Evolutionary conservation across 2,888 invertebrate species (phyloP), one percentile per base, ranked within the genome.

Genomic region (Apodemia zela): DNA sequence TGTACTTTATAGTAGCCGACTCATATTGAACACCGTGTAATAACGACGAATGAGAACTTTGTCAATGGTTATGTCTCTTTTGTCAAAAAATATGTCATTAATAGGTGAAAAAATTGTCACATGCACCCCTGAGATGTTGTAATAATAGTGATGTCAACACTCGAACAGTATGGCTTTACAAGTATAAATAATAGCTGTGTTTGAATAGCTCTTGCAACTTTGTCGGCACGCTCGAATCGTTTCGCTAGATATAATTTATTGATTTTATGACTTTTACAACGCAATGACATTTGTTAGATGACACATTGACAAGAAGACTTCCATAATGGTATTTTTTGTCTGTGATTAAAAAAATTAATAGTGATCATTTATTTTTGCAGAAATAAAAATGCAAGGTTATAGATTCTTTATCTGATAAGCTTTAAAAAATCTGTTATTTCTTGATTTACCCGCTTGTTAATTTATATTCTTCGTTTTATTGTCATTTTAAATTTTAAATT

Each of bases 141-240:
- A 82, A 88, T 89, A 89, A 89, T 89, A 84, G 87, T 77, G 81
- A 77, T 88, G 91, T 90, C 90, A 89, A 89, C 91, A 91, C 90
- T 89, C 80, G 73, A 81, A 79, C 80, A 80, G 63, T 33, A 25
- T n/a, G n/a, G 81, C 78, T 83, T 83, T 81, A 84, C 77, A 79
- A 85, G 85, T 88, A 82, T 89, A 89, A 90, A 91, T 89, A 89
- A 89, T 88, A 80, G 82, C 75, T 67, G 71, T 75, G 77, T 77
- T 75, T 81, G 78, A 81, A 81, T 83, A 72, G 79, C 72, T 75
- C 71, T 57, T 15, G 80, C 76, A 75, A 83, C 85, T 86, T 87
- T 88, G 89, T 88, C 89, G 89, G 89, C 82, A 75, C 76, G 60
- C 60, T 60, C n/a, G 35, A 49, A 75, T 82, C 81, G 81, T 77